These are phyloP conservation scores for human DNA, from an alignment of 2,113 vertebrate genomes.

Conservation along the genomic window DNA sequence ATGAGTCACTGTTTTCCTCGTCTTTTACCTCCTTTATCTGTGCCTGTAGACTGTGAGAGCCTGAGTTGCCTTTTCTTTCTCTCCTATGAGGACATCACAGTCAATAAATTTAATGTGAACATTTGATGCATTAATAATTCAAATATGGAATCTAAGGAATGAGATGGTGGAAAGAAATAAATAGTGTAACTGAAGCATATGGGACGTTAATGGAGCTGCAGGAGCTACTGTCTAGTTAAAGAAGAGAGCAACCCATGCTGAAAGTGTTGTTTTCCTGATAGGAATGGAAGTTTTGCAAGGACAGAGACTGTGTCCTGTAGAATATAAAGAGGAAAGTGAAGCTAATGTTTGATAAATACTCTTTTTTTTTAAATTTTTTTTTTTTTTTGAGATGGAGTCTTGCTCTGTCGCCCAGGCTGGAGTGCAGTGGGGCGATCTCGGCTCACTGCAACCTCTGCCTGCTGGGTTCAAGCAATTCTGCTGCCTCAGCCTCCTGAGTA, in stretches of 20 bases:
- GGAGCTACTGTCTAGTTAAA: not conserved
- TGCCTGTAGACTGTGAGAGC: slow-evolving; percentile 31
- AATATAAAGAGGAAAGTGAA: not conserved
- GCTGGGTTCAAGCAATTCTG: no score
- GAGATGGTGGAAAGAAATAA: slow-evolving; percentile 35
- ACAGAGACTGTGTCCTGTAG: not conserved
- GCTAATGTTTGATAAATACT: not conserved
- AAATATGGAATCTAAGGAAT: slow-evolving; percentile 57
- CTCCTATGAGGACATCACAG: slow-evolving; percentile 27
- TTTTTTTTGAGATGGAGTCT: no score
- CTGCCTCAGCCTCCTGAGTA: no score
- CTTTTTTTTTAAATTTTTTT: no score
- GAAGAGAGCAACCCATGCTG: not conserved
- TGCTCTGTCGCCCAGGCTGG: no score
- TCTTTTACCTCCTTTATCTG: slow-evolving; percentile 55
- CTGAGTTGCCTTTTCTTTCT: slow-evolving; percentile 45
- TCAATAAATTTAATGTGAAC: slow-evolving; percentile 71
- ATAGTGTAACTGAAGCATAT: not conserved
- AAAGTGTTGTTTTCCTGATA: not conserved
- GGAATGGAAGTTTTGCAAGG: slow-evolving; percentile 35
- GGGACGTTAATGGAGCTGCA: not conserved
- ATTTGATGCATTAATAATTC: slow-evolving; percentile 70
- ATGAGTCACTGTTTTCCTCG: slow-evolving; percentile 45
- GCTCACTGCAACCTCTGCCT: no score
- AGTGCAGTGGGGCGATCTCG: no score